Conservation (phyloP, 2,797 vertebrate genomes). For the Enteromius mattozi region DNA sequence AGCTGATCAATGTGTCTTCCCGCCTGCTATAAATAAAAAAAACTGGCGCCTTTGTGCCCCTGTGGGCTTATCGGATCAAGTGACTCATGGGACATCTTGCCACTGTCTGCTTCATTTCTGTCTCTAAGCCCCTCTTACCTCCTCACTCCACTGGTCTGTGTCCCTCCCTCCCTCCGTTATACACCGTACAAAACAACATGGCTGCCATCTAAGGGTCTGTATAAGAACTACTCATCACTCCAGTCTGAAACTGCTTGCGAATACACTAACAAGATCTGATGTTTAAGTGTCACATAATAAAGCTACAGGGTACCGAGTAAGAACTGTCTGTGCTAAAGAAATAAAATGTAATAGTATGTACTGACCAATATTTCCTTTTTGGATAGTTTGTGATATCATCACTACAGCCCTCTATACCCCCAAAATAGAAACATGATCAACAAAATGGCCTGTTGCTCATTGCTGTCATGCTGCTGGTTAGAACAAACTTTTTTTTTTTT, state of each 20-base stretch:
- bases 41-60: slow-evolving; percentile 32
- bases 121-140: slow-evolving; percentile 14
- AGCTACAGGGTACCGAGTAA: not conserved
- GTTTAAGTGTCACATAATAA: not conserved
- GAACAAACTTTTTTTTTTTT: no score
- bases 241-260: not conserved
- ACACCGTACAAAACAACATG: not conserved
- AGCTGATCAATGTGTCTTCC: slow-evolving; percentile 30
- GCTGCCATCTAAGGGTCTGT: slow-evolving; percentile 49
- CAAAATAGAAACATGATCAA: no score
- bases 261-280: not conserved
- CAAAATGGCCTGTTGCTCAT: no score
- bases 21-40: slow-evolving; percentile 54
- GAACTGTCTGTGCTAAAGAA: not conserved
- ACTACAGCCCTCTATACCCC: no score
- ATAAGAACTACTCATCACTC: not conserved
- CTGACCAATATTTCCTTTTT: not conserved
- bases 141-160: not conserved
- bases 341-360: not conserved
- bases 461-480: no score
- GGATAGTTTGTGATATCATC: no score
- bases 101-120: slow-evolving; percentile 35
- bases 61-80: slow-evolving; percentile 39
- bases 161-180: not conserved
- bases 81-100: slow-evolving; percentile 43